Evolutionary conservation across 2,888 invertebrate genomes (phyloP), one percentile per base, ranked within the genome.

Genomic region (Tetropium fuscum): DNA sequence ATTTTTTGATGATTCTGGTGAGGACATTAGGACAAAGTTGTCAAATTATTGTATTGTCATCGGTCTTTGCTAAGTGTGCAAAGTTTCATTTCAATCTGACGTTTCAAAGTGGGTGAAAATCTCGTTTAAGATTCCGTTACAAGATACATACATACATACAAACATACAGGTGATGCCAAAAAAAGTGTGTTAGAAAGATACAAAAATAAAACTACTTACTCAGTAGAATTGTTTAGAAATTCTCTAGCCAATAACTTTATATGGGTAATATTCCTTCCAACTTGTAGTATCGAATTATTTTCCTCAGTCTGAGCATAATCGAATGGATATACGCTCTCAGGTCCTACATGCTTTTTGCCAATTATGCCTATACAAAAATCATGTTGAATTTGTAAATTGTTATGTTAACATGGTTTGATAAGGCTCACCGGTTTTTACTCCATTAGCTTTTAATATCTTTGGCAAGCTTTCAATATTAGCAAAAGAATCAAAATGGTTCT

Each of bases 331-430:
- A 90, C 91, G 25, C 80, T 72, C 6, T 82, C 83, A 1, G 95
- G 94, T 0, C 96, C 96, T 40, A 97, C 93, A 82, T 97, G 95
- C 78, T 97, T 97, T 83, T 97, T 97, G 1, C 94, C 94, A 72
- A 94, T 90, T 19, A 90, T 90, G 36, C 90, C 90, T 88, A 61
- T 53, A 68, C 72, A 61, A 82, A 77, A n/a, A 49, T 8, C n/a
- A n/a, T n/a, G n/a, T n/a, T n/a, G n/a, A n/a, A n/a, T n/a, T n/a
- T n/a, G n/a, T n/a, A n/a, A n/a, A n/a, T n/a, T 32, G 3, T 34
- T 34, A 34, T 1, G 13, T 1, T 34, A 34, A 4, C 5, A 4
- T 6, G 15, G 34, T 34, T 13, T 19, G 22, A 18, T 53, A 18
- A 48, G 19, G 27, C 32, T 36, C 7, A 86, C 92, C 93, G 60